Conservation (phyloP, 1,140 invertebrate genomes). For the Gyrodactylus salaris region DNA sequence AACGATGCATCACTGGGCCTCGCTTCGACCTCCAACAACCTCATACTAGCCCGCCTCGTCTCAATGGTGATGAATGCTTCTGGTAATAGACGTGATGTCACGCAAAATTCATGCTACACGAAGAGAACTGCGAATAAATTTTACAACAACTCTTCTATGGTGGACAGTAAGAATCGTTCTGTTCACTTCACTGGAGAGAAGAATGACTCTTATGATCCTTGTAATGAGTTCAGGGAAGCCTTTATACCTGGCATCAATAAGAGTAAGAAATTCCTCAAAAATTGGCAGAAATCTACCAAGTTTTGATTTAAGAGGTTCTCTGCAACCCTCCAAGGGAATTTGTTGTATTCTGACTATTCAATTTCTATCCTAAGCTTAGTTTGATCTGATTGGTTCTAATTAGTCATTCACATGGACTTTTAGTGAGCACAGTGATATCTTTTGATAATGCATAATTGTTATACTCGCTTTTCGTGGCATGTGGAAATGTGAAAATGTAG, state of each 20-base stretch:
- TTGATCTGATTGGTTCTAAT: no score
- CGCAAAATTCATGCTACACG: neutral
- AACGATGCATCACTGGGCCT: neutral
- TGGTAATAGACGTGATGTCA: neutral
- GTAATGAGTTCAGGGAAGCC: neutral
- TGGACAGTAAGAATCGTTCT: neutral
- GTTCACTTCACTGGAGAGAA: neutral
- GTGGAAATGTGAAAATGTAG: no score
- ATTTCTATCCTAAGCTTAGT: no score
- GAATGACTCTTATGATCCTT: neutral
- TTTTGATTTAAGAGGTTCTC: no score
- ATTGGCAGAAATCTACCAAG: no score
- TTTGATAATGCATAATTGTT: no score
- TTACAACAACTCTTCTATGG: neutral
- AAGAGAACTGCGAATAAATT: neutral
- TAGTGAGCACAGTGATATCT: no score
- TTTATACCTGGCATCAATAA: neutral
- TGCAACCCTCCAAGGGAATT: no score
- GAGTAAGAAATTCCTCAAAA: neutral
- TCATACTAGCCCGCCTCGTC: neutral
- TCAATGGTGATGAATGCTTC: neutral
- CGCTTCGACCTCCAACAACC: no score
- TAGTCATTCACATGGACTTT: no score
- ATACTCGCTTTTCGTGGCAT: no score
- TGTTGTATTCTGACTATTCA: no score